Evolutionary conservation across 2,797 vertebrate genomes (phyloP), one percentile per base, ranked within the genome.

Genomic region (Microctenopoma steveboyesi): DNA sequence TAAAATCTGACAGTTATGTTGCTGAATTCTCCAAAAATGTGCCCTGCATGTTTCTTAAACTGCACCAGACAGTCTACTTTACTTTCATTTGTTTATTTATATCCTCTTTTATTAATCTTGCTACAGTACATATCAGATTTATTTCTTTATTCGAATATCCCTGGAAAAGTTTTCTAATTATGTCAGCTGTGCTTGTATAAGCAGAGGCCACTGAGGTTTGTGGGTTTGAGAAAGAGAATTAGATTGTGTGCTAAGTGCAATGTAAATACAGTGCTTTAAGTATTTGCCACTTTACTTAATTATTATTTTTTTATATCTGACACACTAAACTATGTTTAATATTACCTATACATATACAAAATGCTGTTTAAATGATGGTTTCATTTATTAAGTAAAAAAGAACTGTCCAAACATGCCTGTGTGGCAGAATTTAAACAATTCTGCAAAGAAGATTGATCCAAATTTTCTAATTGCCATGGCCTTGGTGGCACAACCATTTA

Each of bases 1-100:
- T 73, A 66, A 83, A 85, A 74, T 56, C 65, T 74, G 77, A 82
- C 82, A 76, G 66, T 71, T 68, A 52, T 28, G 52, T 63, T 48
- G 46, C 61, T 33, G 67, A 52, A 70, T 33, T 57, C 62, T 50
- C 30, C 15, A n/a, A 65, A 78, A 70, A 77, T 62, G 52, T 65
- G 55, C 46, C 67, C 4, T 7, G 14, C 37, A 5, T 25, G 33
- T 71, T 50, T n/a, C 14, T 14, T 0, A 40, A 63, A 50, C 58
- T 11, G 47, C 46, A 43, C 27, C 43, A 65, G 53, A n/a, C 58
- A 57, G 33, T 15, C 64, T 1, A 30, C 45, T 53, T 64, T 14
- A 51, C 53, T 53, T 39, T 42, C 22, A 51, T 43, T 62, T 70
- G 54, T 74, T 56, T 68, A 33, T 55, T 69, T 54, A 33, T 18